Evolutionary conservation across 2,113 vertebrate genomes (phyloP).

Genomic region (Micronisus gabar): DNA sequence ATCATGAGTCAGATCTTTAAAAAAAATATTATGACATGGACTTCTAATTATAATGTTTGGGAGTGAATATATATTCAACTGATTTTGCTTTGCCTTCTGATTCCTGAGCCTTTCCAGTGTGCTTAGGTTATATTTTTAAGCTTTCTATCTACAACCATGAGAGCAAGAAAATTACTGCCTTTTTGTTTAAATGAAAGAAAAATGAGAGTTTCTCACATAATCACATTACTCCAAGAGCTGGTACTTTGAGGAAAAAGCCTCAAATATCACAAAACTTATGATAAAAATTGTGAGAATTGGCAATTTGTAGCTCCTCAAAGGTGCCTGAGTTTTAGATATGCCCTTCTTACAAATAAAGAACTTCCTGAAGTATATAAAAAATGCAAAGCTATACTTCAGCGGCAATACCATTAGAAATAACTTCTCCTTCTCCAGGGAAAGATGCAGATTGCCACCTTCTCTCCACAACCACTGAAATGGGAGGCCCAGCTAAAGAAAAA

Average conservation of each 20-base stretch:
- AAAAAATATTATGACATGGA: background rate
- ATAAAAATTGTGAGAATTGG: background rate
- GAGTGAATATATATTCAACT: background rate
- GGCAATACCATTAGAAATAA: background rate
- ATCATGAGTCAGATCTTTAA: background rate
- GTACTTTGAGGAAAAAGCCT: slow-evolving; percentile 11
- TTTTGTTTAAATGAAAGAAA: slow-evolving; percentile 16
- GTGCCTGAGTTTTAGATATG: background rate
- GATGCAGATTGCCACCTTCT: background rate
- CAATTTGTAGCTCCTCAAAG: background rate
- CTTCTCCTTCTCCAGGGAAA: background rate
- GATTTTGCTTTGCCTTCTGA: background rate
- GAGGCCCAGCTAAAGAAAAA: background rate
- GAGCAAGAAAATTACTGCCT: background rate
- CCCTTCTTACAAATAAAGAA: background rate
- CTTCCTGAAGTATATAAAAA: background rate
- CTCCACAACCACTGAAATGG: background rate
- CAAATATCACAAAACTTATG: background rate
- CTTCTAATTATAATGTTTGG: background rate
- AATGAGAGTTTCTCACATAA: background rate
- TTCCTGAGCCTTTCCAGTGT: background rate
- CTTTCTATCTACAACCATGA: background rate
- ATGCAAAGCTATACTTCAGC: background rate
- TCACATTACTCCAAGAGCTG: background rate
- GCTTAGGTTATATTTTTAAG: background rate